A percentile compares a stretch with the other conserved stretches of the same genome.
phyloP scores from a whole-genome alignment of 2,888 invertebrate genomes.

The Hermaeophaga mercurialis region DNA sequence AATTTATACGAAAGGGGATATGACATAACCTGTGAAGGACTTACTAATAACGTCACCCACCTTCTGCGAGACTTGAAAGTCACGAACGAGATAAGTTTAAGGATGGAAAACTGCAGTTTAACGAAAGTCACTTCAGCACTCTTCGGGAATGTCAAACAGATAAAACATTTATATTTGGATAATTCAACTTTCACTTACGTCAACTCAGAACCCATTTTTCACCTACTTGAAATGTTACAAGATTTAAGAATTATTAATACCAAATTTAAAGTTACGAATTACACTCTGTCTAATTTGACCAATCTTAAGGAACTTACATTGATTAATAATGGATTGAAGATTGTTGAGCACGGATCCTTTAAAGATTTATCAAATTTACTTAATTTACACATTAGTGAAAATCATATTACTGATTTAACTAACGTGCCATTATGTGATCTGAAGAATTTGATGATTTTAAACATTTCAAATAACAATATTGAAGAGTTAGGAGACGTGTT shows the following conservation, averaged over 20 bases:
- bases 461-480: slow-evolving; percentile 38
- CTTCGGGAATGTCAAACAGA: slow-evolving; percentile 47
- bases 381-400: slow-evolving; percentile 39
- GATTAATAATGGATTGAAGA: slow-evolving; percentile 40
- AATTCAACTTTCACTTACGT: slow-evolving; percentile 41
- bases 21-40: slow-evolving; percentile 49
- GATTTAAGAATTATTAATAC: slow-evolving; percentile 40
- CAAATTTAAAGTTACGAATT: slow-evolving; percentile 32
- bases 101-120: slow-evolving; percentile 47
- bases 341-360: slow-evolving; percentile 37
- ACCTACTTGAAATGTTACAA: slow-evolving; percentile 38
- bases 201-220: slow-evolving; percentile 36
- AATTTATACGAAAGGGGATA: slow-evolving; percentile 50
- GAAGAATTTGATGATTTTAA: slow-evolving; percentile 37
- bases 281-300: slow-evolving; percentile 38
- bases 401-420: slow-evolving; percentile 37
- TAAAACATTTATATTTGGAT: slow-evolving; percentile 45
- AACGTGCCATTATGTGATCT: slow-evolving; percentile 44
- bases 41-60: slow-evolving; percentile 39
- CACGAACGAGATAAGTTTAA: slow-evolving; percentile 50
- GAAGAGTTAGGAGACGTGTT: slow-evolving; percentile 29
- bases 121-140: slow-evolving; percentile 38
- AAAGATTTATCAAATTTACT: slow-evolving; percentile 33
- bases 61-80: slow-evolving; percentile 48
- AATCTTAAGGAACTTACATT: slow-evolving; percentile 42